Evolutionary conservation across 2,797 vertebrate genomes (phyloP), one percentile per base, ranked within the genome.

Genomic region (Balearica regulorum): DNA sequence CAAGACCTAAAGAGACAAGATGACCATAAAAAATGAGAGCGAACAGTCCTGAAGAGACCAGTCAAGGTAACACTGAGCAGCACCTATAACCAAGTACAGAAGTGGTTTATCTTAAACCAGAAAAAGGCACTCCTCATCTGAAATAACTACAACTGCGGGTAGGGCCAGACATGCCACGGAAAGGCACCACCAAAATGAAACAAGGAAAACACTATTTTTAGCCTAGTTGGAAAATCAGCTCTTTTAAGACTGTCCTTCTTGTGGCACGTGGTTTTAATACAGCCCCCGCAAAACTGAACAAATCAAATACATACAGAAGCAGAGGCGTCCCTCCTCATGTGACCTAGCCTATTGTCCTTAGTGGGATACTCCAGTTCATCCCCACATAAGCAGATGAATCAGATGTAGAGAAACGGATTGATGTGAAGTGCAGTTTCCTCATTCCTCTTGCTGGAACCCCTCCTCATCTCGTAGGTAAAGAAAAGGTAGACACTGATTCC

Each of bases 71-170:
- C 39, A 26, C 18, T 22, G 65, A 93, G 51, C 44, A 95, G 70
- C 16, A 84, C 90, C 81, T 89, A 60, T 76, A 83, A 55, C 55
- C 82, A 79, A 76, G 54, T 37, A 75, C 33, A 83, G 58, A 82
- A 69, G 83, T 79, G 70, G 48, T 78, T 95, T 93, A 90, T 80
- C 81, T 92, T 69, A 84, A 86, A 79, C 20, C 35, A 87, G 91
- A 69, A 82, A 75, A 89, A 65, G 54, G 24, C 72, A 72, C 62
- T 89, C 66, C 46, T 79, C 76, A 87, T 72, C 69, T 82, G 58
- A 54, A 90, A 53, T 82, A 84, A 76, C 37, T 66, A 60, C 60
- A 85, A 16, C 65, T 76, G 62, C 70, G 71, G 73, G 58, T 75
- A 93, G 14, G 83, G 24, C 51, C 22, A 60, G 35, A 68, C 18